phyloP scores from a whole-genome alignment of 92 coral and sea anemone species.

The Parazoanthus swiftii region DNA sequence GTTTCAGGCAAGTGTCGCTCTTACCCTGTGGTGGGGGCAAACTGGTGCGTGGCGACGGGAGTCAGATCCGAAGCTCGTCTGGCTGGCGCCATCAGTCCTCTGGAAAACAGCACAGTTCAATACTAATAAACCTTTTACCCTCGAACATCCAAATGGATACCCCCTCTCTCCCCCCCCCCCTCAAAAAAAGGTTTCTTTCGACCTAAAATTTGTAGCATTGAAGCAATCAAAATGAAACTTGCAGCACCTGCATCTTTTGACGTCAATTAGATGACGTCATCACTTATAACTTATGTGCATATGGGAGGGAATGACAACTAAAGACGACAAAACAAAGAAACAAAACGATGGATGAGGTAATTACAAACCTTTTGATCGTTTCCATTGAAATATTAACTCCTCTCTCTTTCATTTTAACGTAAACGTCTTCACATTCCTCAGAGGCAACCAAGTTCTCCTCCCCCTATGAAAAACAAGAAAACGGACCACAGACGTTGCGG shows the following conservation, averaged over 20 bases:
- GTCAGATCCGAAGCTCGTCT: slow-evolving; percentile 73
- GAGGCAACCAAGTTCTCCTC: slow-evolving; percentile 73
- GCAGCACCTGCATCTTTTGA: too few species aligned
- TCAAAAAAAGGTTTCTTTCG: too few species aligned
- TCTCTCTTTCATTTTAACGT: slow-evolving; percentile 71
- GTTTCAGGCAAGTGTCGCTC: neutral
- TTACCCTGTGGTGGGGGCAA: slow-evolving; percentile 69
- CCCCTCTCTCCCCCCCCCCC: too few species aligned
- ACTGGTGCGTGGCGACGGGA: slow-evolving; percentile 45
- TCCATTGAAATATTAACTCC: slow-evolving; percentile 82
- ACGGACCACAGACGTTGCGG: too few species aligned
- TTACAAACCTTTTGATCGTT: slow-evolving; percentile 70
- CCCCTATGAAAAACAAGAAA: slow-evolving; percentile 39
- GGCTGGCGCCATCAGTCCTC: slow-evolving; percentile 89
- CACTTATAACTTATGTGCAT: too few species aligned
- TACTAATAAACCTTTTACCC: too few species aligned
- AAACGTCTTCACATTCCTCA: slow-evolving; percentile 77
- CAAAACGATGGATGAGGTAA: neutral
- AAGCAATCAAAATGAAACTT: too few species aligned
- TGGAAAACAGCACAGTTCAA: neutral
- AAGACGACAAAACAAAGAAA: neutral
- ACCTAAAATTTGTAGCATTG: too few species aligned
- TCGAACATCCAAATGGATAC: too few species aligned
- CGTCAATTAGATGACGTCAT: too few species aligned
- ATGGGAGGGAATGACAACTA: neutral